phyloP scores from a whole-genome alignment of 2,888 invertebrate species.

The Deilephila porcellus region DNA sequence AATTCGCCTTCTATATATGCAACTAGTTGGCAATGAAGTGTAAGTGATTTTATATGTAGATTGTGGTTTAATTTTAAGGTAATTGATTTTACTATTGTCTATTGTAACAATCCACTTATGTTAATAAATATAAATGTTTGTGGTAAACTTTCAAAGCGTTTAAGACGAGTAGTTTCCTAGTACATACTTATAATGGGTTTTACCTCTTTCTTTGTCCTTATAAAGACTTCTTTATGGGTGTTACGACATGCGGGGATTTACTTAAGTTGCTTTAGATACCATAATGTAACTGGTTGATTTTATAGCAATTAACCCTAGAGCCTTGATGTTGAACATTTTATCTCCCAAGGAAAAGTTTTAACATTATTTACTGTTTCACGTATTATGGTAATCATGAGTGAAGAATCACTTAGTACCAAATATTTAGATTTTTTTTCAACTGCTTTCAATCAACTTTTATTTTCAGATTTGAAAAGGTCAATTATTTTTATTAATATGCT shows the following conservation, averaged over 20 bases:
- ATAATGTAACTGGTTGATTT: too few relatives aligned
- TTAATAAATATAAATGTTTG: neutral
- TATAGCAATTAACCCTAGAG: too few relatives aligned
- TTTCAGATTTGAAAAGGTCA: too few relatives aligned
- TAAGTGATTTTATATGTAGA: neutral
- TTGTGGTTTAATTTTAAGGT: neutral
- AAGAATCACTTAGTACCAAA: too few relatives aligned
- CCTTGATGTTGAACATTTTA: too few relatives aligned
- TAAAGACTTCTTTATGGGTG: neutral
- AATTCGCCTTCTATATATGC: neutral
- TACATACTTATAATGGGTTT: neutral
- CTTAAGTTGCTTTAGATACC: neutral
- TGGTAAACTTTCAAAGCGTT: neutral
- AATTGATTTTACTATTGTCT: neutral
- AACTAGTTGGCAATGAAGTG: conserved; percentile 21
- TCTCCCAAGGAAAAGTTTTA: too few relatives aligned
- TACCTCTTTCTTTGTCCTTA: neutral
- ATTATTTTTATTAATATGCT: too few relatives aligned
- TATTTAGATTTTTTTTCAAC: too few relatives aligned
- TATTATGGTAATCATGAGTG: too few relatives aligned
- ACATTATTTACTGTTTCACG: too few relatives aligned
- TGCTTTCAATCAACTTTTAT: too few relatives aligned
- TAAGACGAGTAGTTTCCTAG: neutral
- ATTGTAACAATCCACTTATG: neutral
- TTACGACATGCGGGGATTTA: neutral